Percentiles rank a stretch among this genome's conserved stretches.
phyloP scores from a whole-genome alignment of 2,113 vertebrate species.

The Chascanopsetta lugubris region DNA sequence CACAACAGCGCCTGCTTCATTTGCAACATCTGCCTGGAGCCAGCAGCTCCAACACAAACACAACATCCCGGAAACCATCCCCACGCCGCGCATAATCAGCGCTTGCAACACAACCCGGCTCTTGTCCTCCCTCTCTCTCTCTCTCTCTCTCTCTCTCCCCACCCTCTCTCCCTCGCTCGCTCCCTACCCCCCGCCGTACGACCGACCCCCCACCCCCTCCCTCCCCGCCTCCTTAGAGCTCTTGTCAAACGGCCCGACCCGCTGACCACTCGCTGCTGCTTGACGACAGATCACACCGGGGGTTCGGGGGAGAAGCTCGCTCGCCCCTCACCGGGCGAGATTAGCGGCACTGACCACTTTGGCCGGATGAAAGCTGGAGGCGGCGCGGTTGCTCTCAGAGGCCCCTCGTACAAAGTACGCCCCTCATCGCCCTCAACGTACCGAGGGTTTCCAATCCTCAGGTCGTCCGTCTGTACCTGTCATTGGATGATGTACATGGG shows the following conservation, averaged over 20 bases:
- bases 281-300: constrained; percentile 56
- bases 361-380: constrained; percentile 24
- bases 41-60: constrained; percentile 78
- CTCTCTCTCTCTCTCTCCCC: constrained; percentile 28
- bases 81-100: constrained; percentile 66
- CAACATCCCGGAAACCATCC: constrained; percentile 65
- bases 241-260: constrained; percentile 58
- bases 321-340: constrained; percentile 51
- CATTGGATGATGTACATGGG: constrained; percentile 22
- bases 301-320: constrained; percentile 37
- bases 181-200: no score
- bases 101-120: constrained; percentile 66
- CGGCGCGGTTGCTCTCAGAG: constrained; percentile 54
- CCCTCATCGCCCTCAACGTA: constrained; percentile 31
- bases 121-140: constrained; percentile 59
- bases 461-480: constrained; percentile 10
- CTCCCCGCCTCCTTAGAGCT: constrained; percentile 53
- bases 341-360: constrained; percentile 52
- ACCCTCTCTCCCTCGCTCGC: constrained; percentile 44
- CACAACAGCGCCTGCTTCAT: constrained; percentile 74
- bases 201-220: no score
- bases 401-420: constrained; percentile 28
- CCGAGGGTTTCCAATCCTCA: constrained; percentile 18
- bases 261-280: constrained; percentile 43
- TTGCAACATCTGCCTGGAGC: constrained; percentile 78